Evolutionary conservation across 2,888 invertebrate genomes (phyloP), one percentile per base, ranked within the genome.

Genomic region (Acleris laterana): DNA sequence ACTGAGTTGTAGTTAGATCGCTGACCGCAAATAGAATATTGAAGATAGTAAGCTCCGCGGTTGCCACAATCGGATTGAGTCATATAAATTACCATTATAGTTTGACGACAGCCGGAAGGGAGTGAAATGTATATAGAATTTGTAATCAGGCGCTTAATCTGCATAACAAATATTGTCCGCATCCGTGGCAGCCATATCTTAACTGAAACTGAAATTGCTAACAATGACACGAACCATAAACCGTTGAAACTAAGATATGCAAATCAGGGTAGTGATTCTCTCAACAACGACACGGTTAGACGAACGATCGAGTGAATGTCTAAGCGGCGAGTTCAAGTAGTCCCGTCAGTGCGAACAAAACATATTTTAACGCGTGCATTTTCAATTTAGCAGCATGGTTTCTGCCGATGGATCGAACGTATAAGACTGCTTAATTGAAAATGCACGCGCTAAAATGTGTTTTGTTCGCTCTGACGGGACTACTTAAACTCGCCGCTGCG

Each of bases 161-260:
- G 71, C 69, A 72, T 74, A 71, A 69, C 70, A 71, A 74, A 72
- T 69, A 72, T 67, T 68, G 70, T 62, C 65, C 66, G 53, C 68
- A 61, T 66, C 68, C 72, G 73, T 71, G 70, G 71, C 70, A 77
- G 52, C 70, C 62, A 64, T 79, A 74, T 76, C 68, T 72, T 63
- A 67, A 61, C 67, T 62, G 73, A 77, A 70, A 69, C 70, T 70
- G 68, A 71, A 84, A 83, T 79, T 81, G 78, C 77, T 77, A 71
- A 74, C 80, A 81, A 79, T 83, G 80, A 81, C 81, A 77, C 73
- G 77, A 77, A 74, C 80, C 81, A 79, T 81, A 85, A 69, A 82
- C 79, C 78, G 79, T 77, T 77, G 74, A 70, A 79, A 75, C 78
- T 80, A 78, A 85, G 83, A 84, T 83, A 85, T 85, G 85, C 79